A percentile compares a stretch with the other conserved stretches of the same genome.
These are phyloP conservation scores for Patella pellucida DNA, from an alignment of 2,888 invertebrate species.

Conservation along the genomic window DNA sequence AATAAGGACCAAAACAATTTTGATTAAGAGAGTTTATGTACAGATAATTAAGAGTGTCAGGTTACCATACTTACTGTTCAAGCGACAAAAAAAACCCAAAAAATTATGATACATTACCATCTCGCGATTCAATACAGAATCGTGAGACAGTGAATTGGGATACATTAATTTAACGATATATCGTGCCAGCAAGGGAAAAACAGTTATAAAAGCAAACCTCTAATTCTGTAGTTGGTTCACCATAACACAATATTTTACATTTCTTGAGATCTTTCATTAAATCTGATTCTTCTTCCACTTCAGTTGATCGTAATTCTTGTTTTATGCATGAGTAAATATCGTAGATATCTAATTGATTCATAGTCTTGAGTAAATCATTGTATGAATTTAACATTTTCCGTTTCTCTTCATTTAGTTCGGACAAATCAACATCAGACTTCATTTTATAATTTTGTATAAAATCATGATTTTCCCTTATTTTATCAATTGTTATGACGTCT, in stretches of 20 bases:
- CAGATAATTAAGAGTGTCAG: too few species aligned
- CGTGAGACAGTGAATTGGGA: too few species aligned
- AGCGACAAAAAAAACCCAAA: too few species aligned
- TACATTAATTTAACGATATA: too few species aligned
- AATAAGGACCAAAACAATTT: too few species aligned
- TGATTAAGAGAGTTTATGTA: too few species aligned
- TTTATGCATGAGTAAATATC: conserved; percentile 26
- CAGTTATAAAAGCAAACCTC: conserved; percentile 43
- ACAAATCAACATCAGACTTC: neutral
- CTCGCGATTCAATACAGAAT: too few species aligned
- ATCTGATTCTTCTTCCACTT: conserved; percentile 32
- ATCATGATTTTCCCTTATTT: neutral
- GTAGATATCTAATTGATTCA: conserved; percentile 26
- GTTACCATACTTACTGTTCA: too few species aligned
- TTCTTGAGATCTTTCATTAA: conserved; percentile 36
- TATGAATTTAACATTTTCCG: conserved; percentile 48
- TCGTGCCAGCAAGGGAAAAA: neutral
- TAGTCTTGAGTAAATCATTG: conserved; percentile 34
- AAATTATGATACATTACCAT: too few species aligned
- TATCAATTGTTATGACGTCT: neutral
- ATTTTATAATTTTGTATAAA: neutral
- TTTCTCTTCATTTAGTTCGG: conserved; percentile 53
- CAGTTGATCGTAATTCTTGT: conserved; percentile 32
- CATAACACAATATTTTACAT: conserved; percentile 39
- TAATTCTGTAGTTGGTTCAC: conserved; percentile 40